Conservation (phyloP, 2,888 invertebrate species). For the Boloria euphrosyne region DNA sequence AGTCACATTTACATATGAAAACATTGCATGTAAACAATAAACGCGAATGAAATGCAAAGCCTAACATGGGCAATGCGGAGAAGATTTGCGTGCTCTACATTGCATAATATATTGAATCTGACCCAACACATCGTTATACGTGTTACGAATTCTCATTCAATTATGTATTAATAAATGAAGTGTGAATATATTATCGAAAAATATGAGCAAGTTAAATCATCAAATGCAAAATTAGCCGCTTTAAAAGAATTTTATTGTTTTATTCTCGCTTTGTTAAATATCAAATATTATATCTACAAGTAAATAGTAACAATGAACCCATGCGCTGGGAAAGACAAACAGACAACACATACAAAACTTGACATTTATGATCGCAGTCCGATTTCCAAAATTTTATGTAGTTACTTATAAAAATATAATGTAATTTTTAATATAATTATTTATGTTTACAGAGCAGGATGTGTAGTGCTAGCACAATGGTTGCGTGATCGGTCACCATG, state of each 20-base stretch:
- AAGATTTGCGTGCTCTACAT: conserved; percentile 36
- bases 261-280: too few relatives aligned
- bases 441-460: conserved; percentile 48
- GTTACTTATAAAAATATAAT: background rate
- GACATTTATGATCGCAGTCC: background rate
- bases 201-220: too few relatives aligned
- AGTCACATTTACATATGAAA: conserved; percentile 37
- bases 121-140: conserved; percentile 28
- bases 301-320: too few relatives aligned
- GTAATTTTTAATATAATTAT: background rate
- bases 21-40: conserved; percentile 41
- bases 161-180: background rate
- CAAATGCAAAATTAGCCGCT: too few relatives aligned
- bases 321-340: too few relatives aligned
- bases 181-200: background rate
- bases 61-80: conserved; percentile 22
- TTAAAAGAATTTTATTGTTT: too few relatives aligned
- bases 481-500: conserved; percentile 81
- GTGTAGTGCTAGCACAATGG: conserved; percentile 70
- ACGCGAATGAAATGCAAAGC: conserved; percentile 29
- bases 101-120: conserved; percentile 32
- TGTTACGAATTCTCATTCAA: conserved; percentile 21
- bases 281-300: too few relatives aligned
- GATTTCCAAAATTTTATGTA: too few relatives aligned
- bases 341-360: too few relatives aligned